These are phyloP conservation scores for Myxocyprinus asiaticus DNA, from an alignment of 2,113 vertebrate genomes.

Conservation along the genomic window DNA sequence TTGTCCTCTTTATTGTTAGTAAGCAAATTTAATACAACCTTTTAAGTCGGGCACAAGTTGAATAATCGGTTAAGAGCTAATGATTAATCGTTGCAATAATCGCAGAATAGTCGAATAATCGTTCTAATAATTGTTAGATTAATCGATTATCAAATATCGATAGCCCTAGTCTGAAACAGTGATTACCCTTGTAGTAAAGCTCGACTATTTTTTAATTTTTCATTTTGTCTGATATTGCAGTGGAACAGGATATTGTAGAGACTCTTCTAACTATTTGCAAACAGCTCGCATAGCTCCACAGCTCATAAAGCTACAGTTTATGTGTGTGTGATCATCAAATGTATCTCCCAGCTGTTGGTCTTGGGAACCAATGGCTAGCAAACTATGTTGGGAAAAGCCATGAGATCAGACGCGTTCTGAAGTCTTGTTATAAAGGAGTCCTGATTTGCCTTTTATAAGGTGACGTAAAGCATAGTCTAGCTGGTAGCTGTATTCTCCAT, in stretches of 20 bases:
- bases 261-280: not conserved
- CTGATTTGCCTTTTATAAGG: not conserved
- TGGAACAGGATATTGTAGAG: no score
- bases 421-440: not conserved
- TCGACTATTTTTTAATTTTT: not conserved
- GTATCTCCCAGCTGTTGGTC: not conserved
- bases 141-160: no score
- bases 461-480: constrained; percentile 23
- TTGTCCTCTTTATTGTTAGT: no score
- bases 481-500: not conserved
- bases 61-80: no score
- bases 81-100: no score
- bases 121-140: no score
- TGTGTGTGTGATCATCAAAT: not conserved
- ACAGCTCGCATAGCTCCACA: not conserved
- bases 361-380: constrained; percentile 11
- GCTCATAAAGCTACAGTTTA: not conserved
- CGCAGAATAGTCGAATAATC: no score
- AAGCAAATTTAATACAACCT: no score
- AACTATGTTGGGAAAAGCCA: constrained; percentile 11
- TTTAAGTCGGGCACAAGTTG: no score
- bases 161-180: no score
- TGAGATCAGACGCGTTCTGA: constrained; percentile 1
- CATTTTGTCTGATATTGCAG: no score
- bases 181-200: no score